Conservation (phyloP, 2,113 vertebrate species). For the Phylloscopus trochilus region DNA sequence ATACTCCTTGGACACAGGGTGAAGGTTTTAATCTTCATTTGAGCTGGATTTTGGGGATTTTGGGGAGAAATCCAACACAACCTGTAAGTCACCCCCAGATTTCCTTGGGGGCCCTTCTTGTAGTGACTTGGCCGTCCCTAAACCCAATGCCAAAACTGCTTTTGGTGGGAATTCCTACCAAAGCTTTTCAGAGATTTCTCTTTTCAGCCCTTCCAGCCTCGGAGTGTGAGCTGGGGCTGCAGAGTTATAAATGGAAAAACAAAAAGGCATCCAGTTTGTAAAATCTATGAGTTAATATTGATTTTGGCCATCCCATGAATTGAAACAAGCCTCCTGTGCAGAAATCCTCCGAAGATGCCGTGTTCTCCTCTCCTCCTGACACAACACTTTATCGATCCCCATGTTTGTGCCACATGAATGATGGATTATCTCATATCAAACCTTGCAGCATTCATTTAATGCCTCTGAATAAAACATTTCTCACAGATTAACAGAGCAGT, state of each 20-base stretch:
- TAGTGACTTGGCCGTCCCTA: neutral
- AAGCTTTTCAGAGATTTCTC: neutral
- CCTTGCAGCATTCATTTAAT: slow-evolving; percentile 61
- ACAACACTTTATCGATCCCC: neutral
- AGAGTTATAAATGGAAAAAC: neutral
- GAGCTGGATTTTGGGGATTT: neutral
- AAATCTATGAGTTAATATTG: neutral
- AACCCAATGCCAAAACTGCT: neutral
- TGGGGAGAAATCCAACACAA: neutral
- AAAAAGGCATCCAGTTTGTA: slow-evolving; percentile 22
- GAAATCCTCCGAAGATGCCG: neutral
- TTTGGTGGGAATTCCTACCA: neutral
- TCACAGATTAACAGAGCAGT: slow-evolving; percentile 73
- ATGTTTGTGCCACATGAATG: slow-evolving; percentile 45
- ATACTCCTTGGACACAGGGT: neutral
- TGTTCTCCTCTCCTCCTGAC: neutral
- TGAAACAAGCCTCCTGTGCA: neutral
- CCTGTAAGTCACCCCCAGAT: neutral
- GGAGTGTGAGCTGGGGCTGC: neutral
- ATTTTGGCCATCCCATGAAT: slow-evolving; percentile 8
- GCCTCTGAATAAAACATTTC: slow-evolving; percentile 76
- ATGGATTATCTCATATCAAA: slow-evolving; percentile 60
- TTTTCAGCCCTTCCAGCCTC: neutral
- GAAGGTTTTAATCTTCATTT: neutral
- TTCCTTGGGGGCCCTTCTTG: neutral